Evolutionary conservation across 2,113 vertebrate species (phyloP).

Genomic region (Vimba vimba): DNA sequence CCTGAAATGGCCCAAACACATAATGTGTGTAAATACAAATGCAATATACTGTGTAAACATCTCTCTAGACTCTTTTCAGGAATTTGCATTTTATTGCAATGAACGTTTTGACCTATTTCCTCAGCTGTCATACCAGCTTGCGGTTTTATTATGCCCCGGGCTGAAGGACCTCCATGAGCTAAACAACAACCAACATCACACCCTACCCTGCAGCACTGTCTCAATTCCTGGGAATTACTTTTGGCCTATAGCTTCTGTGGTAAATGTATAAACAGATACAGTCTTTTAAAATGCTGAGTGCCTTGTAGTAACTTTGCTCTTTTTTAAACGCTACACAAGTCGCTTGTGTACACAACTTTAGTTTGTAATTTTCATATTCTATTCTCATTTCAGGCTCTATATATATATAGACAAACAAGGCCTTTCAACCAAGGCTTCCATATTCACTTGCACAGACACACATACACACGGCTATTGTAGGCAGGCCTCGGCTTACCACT

Average conservation of each 20-base stretch:
- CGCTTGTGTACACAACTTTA: not conserved
- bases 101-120: not conserved
- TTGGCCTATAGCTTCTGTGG: not conserved
- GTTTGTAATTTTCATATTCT: not conserved
- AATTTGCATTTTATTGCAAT: constrained; percentile 10
- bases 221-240: not conserved
- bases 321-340: not conserved
- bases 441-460: constrained; percentile 10
- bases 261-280: not conserved
- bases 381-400: constrained; percentile 45
- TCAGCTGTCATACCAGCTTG: not conserved
- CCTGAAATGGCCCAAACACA: constrained; percentile 59
- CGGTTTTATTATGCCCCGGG: not conserved
- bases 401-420: constrained; percentile 46
- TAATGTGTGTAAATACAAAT: not conserved
- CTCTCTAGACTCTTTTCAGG: not conserved
- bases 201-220: not conserved
- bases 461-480: constrained; percentile 63
- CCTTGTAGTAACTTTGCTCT: not conserved
- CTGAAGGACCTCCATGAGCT: not conserved
- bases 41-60: not conserved
- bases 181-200: not conserved
- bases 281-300: not conserved
- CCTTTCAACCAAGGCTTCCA: constrained; percentile 11
- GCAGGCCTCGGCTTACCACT: constrained; percentile 60